These are phyloP conservation scores for Caloenas nicobarica DNA, from an alignment of 2,113 vertebrate species.

Conservation along the genomic window DNA sequence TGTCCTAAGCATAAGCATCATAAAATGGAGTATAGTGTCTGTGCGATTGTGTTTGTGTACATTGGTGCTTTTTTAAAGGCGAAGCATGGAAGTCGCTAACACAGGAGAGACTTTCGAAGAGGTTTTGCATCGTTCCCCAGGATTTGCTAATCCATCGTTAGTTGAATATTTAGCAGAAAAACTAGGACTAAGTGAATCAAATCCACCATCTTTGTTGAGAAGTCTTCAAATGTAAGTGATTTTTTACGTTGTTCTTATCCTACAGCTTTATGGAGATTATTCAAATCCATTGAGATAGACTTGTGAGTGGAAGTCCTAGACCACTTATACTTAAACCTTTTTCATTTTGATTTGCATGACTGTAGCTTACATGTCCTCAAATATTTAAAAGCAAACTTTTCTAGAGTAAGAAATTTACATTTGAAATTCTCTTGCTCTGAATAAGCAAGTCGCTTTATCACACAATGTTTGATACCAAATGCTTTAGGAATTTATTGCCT, in stretches of 20 bases:
- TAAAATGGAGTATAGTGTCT: not conserved
- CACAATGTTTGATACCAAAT: not conserved
- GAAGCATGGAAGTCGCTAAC: constrained; percentile 78
- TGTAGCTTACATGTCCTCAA: not conserved
- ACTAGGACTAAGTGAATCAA: constrained; percentile 88
- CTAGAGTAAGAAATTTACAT: not conserved
- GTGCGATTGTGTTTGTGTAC: not conserved
- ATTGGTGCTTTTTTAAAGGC: constrained; percentile 66
- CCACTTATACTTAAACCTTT: not conserved
- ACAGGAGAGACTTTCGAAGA: constrained; percentile 86
- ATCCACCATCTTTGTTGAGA: constrained; percentile 94
- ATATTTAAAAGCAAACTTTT: not conserved
- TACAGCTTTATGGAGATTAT: not conserved
- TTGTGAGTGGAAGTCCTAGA: not conserved
- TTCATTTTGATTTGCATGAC: not conserved
- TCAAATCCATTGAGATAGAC: not conserved
- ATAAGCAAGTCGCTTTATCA: not conserved
- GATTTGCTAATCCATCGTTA: constrained; percentile 92
- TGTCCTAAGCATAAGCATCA: not conserved
- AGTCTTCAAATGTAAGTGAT: constrained; percentile 90
- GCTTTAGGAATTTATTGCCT: not conserved
- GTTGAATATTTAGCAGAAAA: constrained; percentile 91
- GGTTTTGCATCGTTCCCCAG: constrained; percentile 84
- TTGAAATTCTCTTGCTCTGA: not conserved
- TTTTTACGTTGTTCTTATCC: not conserved